phyloP scores from a whole-genome alignment of 2,113 vertebrate genomes.

The Arizona elegans region DNA sequence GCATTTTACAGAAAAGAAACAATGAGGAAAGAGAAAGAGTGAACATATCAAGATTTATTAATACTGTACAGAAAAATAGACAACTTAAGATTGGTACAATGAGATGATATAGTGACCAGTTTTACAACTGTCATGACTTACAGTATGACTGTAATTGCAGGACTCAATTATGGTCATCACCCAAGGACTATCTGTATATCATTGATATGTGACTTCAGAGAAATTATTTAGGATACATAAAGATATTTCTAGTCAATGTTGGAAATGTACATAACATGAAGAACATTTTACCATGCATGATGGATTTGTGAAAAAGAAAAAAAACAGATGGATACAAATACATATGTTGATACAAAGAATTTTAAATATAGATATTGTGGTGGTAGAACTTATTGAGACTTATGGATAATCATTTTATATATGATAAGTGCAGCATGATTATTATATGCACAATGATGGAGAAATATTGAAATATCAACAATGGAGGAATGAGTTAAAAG shows the following conservation, averaged over 20 bases:
- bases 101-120: background rate
- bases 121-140: too few relatives aligned
- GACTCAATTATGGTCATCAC: too few relatives aligned
- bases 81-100: background rate
- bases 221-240: background rate
- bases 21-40: background rate
- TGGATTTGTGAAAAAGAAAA: background rate
- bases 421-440: background rate
- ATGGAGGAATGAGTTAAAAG: background rate
- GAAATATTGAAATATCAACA: background rate
- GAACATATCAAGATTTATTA: background rate
- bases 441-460: background rate
- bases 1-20: background rate
- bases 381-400: background rate
- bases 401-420: background rate
- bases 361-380: background rate
- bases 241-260: background rate
- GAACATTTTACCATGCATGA: background rate
- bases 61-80: background rate
- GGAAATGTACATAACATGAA: background rate
- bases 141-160: too few relatives aligned
- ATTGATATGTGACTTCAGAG: background rate
- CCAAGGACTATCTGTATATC: background rate
- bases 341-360: background rate
- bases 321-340: background rate